These are phyloP conservation scores for Portunus trituberculatus DNA, from an alignment of 1,140 invertebrate genomes.

Conservation along the genomic window DNA sequence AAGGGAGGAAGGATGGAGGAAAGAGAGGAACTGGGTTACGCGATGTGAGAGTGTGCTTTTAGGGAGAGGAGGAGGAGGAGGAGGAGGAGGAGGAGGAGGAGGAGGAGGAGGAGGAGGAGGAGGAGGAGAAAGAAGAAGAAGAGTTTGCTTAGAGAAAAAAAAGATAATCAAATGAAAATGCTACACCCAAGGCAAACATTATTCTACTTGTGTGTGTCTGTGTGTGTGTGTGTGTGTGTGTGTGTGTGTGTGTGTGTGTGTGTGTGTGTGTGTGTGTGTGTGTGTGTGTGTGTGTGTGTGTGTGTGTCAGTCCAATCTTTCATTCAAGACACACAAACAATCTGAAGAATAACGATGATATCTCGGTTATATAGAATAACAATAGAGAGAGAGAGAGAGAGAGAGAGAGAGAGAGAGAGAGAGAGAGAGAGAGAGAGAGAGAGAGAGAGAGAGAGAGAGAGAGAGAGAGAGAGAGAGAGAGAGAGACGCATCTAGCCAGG, in stretches of 20 bases:
- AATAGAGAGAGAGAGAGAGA: too few relatives aligned
- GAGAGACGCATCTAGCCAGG: not conserved
- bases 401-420: not conserved
- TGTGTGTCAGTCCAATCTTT: not conserved
- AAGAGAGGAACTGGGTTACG: too few relatives aligned
- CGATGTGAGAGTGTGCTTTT: too few relatives aligned
- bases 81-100: too few relatives aligned
- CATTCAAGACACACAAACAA: not conserved
- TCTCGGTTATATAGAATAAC: too few relatives aligned
- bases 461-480: not conserved
- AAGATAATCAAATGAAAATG: too few relatives aligned
- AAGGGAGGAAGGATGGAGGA: not conserved
- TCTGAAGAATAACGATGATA: not conserved
- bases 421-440: too few relatives aligned
- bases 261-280: slow-evolving; percentile 10
- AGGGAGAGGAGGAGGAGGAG: too few relatives aligned
- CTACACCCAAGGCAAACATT: too few relatives aligned
- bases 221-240: not conserved
- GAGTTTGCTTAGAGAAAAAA: not conserved
- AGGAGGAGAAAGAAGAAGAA: not conserved
- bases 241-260: slow-evolving; percentile 1
- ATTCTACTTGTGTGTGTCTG: too few relatives aligned
- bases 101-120: too few relatives aligned
- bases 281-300: slow-evolving; percentile 20
- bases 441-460: too few relatives aligned